phyloP scores from a whole-genome alignment of 2,888 invertebrate species.

The Candidula unifasciata region DNA sequence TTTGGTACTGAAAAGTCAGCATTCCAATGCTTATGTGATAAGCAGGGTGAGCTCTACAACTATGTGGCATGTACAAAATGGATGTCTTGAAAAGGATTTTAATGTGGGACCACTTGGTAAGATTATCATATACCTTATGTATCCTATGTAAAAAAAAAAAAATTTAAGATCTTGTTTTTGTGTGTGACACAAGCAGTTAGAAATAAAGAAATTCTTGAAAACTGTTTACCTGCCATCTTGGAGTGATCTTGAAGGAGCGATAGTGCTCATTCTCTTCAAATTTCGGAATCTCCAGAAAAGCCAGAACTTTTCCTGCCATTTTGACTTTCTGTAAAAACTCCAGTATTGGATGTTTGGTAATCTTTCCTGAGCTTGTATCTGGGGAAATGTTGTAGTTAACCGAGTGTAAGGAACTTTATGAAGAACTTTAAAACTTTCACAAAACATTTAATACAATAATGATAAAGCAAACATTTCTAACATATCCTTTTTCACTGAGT shows the following conservation, averaged over 20 bases:
- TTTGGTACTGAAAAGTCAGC: no score
- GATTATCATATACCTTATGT: no score
- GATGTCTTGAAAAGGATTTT: no score
- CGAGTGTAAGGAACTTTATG: no score
- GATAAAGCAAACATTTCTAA: no score
- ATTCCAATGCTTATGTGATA: no score
- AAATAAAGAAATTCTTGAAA: neutral
- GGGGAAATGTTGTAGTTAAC: neutral
- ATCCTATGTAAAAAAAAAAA: neutral
- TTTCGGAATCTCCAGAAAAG: slow-evolving; percentile 82
- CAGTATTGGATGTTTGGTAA: slow-evolving; percentile 43
- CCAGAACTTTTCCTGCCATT: slow-evolving; percentile 84
- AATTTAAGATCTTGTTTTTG: neutral
- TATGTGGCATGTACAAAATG: no score
- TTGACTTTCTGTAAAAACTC: slow-evolving; percentile 73
- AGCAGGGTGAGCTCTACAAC: no score
- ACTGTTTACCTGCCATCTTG: slow-evolving; percentile 64
- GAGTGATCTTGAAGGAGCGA: slow-evolving; percentile 84
- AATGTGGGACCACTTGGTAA: no score
- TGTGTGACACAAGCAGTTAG: neutral
- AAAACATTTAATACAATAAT: no score
- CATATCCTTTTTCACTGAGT: no score
- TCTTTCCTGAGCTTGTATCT: slow-evolving; percentile 43
- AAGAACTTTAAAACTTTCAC: no score
- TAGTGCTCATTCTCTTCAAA: slow-evolving; percentile 78